Conservation (phyloP, 2,797 vertebrate genomes). For the Hipposideros larvatus region DNA sequence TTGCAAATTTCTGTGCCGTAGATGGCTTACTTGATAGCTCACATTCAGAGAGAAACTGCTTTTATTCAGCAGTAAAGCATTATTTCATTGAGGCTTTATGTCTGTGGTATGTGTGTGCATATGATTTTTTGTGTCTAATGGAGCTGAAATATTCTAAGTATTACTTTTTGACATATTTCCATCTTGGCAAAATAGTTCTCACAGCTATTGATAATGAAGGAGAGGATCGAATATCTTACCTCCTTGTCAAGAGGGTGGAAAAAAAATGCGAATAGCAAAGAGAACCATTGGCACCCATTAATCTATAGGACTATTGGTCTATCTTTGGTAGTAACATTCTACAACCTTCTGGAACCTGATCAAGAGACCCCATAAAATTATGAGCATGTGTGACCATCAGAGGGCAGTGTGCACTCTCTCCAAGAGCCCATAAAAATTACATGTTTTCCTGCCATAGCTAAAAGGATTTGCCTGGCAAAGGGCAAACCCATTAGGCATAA, state of each 20-base stretch:
- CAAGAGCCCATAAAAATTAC: slow-evolving; percentile 63
- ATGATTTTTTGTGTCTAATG: slow-evolving; percentile 23
- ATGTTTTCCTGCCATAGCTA: slow-evolving; percentile 76
- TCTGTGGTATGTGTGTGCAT: neutral
- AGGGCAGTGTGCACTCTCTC: slow-evolving; percentile 86
- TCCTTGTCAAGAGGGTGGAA: slow-evolving; percentile 2
- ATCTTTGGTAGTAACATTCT: neutral
- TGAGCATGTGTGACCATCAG: slow-evolving; percentile 80
- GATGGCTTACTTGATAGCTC: neutral
- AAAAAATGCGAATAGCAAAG: neutral
- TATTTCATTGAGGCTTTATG: neutral
- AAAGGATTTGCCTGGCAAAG: slow-evolving; percentile 87
- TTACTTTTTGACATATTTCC: slow-evolving; percentile 6
- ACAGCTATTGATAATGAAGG: neutral
- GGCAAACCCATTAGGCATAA: slow-evolving; percentile 86
- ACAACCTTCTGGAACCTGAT: neutral
- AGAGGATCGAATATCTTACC: slow-evolving; percentile 12
- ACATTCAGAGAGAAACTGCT: neutral
- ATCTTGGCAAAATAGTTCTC: neutral
- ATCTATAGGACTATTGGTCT: neutral
- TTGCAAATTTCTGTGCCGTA: neutral
- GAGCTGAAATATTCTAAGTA: slow-evolving; percentile 1
- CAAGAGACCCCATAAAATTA: neutral
- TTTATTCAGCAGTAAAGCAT: neutral
- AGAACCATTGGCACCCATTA: neutral